Evolutionary conservation across 2,113 vertebrate species (phyloP), one percentile per base, ranked within the genome.

Genomic region (Pleuronectes platessa): DNA sequence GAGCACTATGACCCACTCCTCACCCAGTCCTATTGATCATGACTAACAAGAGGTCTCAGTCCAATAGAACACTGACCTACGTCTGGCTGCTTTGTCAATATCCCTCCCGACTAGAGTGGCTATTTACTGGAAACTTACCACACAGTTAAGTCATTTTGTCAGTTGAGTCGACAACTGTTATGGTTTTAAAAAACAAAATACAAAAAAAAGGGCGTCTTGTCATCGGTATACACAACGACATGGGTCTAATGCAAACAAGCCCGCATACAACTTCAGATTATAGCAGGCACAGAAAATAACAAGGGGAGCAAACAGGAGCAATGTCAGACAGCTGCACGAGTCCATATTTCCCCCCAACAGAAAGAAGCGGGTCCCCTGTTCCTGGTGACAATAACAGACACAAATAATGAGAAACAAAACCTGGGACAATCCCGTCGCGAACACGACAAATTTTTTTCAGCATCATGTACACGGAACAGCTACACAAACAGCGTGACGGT

Each of bases 171-270:
- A 86, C 83, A 40, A 42, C 5, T 73, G 74, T 70, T 74, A 62
- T 76, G 76, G 69, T 89, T 55, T 63, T 63, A 40, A 75, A 72
- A 85, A 81, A 66, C n/a, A 18, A 31, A 31, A 65, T 1, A 3
- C 37, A 47, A 76, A 81, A 53, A 31, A 90, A 89, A 78, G 84
- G 86, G 67, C 59, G 6, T 76, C 26, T 79, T 85, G 84, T 89
- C 81, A 55, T 61, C 60, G 62, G 76, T 77, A 27, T 42, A 88
- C 76, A 88, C 78, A 81, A 65, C 76, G 83, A 72, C 35, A 15
- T 56, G 42, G 79, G 42, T 79, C 77, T 63, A 58, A 75, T 81
- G 76, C 78, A 90, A 90, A 90, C 84, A 86, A 84, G 69, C 37
- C 3, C 26, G 79, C n/a, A 24, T 74, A 70, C 71, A 67, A 78